Percentiles rank a stretch among this genome's conserved stretches.
These are phyloP conservation scores for Eubucco bourcierii DNA, from an alignment of 2,113 vertebrate species.

Conservation along the genomic window DNA sequence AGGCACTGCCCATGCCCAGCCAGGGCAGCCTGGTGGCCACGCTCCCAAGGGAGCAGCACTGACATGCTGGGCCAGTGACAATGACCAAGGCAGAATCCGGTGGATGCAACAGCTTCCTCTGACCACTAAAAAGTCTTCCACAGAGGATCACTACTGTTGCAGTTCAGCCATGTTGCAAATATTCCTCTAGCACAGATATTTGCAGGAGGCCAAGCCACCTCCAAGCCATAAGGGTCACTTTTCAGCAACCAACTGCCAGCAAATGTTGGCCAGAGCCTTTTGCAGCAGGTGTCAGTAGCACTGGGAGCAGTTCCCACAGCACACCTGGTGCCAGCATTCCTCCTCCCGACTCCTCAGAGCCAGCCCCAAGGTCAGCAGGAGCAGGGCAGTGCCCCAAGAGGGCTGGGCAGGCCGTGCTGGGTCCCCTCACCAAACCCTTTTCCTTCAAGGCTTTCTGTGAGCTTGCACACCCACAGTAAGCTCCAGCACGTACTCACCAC, in stretches of 20 bases:
- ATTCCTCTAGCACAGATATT: background rate
- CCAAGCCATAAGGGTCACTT: background rate
- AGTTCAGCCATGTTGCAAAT: background rate
- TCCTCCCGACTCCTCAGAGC: background rate
- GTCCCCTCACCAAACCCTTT: background rate
- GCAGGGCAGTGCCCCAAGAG: fast-evolving
- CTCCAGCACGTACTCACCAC: background rate
- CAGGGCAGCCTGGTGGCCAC: background rate
- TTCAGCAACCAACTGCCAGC: background rate
- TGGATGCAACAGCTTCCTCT: background rate
- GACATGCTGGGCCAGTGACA: fast-evolving
- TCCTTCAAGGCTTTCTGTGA: background rate
- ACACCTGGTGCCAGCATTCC: fast-evolving
- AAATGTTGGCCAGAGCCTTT: background rate
- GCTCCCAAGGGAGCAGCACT: background rate
- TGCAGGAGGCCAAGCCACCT: background rate
- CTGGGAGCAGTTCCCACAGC: background rate
- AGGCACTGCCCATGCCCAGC: fast-evolving
- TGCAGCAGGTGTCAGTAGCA: background rate
- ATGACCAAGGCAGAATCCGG: background rate
- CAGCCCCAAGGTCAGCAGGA: background rate
- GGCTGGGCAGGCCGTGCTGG: background rate
- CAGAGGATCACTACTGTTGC: background rate
- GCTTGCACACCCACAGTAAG: background rate
- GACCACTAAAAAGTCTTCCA: background rate